Base-by-base conservation (phyloP, 2,113 vertebrate species). In the Puntigrus tetrazona region DNA sequence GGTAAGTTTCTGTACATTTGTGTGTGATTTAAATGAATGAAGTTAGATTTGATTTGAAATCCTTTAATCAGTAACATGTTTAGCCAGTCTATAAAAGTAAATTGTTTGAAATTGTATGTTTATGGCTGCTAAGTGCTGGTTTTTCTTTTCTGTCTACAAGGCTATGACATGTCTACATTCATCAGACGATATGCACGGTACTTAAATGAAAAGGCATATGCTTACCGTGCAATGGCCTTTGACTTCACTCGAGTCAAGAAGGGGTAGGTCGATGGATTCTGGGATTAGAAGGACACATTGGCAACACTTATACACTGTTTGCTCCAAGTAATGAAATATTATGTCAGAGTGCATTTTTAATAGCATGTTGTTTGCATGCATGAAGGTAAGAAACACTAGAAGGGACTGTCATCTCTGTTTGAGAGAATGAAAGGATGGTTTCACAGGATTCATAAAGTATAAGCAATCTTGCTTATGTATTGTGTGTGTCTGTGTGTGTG, bases 161-260 rank as follows among this genome's bases (percentile, higher is more conserved):
- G 97, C 87, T 98, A 98, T 87, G 97, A 98, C 89, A 98, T 98
- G 97, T 98, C 97, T 61, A 97, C 97, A 45, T 98, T 98, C 91
- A 98, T 98, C 94, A 95, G 97, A 93, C 95, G 98, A 86, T 99
- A 99, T 74, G 98, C 96, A 87, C 97, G 97, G 90, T 99, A 99
- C 87, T 94, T 99, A 93, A 99, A 99, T 85, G 98, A 99, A 94
- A 99, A 99, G 92, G 98, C 98, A 2, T 99, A 99, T 84, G 97
- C 98, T 73, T 99, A 99, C 92, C 97, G 98, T 83, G 97, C 98
- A 89, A 99, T 99, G 98, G 98, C 98, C 88, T 99, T 99, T 93
- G 98, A 99, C 91, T 99, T 99, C 92, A 97, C 97, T 91, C 96
- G 97, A 94, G 97, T 99, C 90, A 99, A 99, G 90, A 99, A 99